Evolutionary conservation across 2,113 vertebrate species (phyloP), one percentile per base, ranked within the genome.

Genomic region (Mormoops blainvillei): DNA sequence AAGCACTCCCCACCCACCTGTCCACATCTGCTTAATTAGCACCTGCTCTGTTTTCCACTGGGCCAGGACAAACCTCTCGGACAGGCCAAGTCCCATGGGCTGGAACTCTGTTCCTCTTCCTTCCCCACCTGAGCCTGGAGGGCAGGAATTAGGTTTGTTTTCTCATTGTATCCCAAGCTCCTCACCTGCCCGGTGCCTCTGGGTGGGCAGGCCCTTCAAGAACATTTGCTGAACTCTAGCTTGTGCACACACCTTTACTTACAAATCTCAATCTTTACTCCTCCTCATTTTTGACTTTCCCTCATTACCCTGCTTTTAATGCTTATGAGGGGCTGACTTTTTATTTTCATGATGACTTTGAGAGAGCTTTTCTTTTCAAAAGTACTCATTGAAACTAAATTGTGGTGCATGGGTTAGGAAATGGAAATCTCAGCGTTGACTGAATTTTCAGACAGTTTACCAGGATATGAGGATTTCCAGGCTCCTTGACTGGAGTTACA

Each of bases 281-380:
- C 22, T 20, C 6, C 1, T 15, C 14, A 31, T 74, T 58, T 80
- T 83, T 77, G 24, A 50, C 24, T 56, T 82, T 45, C 13, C 76
- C 83, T 26, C n/a, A 14, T 82, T 65, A 43, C n/a, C 78, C 18
- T 83, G 54, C 28, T 88, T 85, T 67, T 16, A 24, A 11, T 41
- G 50, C 5, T 58, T 65, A 38, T 43, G 20, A 85, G 88, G 65
- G 4, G 22, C 58, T 86, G n/a, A 33, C 33, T 81, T 89, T 73
- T 58, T 68, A 68, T 48, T 58, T 54, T 71, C 74, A 26, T 43
- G 50, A 45, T 50, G 24, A 86, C 71, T 71, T 81, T 41, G 24
- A 82, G 36, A 33, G 50, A 89, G 63, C 58, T 20, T 91, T 82
- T 70, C 61, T 88, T 89, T 93, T 91, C 61, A 20, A 78, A 88